Conservation (phyloP, 2,113 vertebrate genomes). For the Mirza zaza region DNA sequence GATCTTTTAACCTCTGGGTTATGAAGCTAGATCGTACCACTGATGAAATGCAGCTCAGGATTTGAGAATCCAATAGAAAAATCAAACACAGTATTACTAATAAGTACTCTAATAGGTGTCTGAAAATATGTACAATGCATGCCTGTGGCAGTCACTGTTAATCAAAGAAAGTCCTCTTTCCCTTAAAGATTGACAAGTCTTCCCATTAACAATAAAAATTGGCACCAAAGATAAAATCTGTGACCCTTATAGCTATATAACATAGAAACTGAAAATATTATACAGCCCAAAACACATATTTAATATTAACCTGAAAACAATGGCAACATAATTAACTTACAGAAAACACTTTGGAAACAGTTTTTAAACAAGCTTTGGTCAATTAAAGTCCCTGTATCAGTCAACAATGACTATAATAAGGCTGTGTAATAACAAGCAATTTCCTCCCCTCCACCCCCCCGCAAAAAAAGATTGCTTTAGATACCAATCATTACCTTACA, state of each 20-base stretch:
- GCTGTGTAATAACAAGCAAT: too few relatives aligned
- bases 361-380: neutral
- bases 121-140: neutral
- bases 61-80: neutral
- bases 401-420: neutral
- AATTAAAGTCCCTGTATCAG: neutral
- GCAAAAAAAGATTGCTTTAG: neutral
- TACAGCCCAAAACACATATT: neutral
- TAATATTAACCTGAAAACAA: conserved; percentile 3
- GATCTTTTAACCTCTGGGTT: neutral
- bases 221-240: neutral
- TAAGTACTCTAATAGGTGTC: neutral
- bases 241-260: neutral
- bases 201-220: neutral
- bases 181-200: neutral
- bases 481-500: neutral
- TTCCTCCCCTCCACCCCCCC: too few relatives aligned
- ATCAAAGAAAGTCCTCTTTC: neutral
- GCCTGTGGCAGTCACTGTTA: neutral
- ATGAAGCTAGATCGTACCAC: neutral
- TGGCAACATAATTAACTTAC: neutral
- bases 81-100: neutral
- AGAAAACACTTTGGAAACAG: neutral
- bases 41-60: neutral
- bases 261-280: neutral